Conservation (phyloP, 2,888 invertebrate genomes). For the Drosophila trichaetosa region DNA sequence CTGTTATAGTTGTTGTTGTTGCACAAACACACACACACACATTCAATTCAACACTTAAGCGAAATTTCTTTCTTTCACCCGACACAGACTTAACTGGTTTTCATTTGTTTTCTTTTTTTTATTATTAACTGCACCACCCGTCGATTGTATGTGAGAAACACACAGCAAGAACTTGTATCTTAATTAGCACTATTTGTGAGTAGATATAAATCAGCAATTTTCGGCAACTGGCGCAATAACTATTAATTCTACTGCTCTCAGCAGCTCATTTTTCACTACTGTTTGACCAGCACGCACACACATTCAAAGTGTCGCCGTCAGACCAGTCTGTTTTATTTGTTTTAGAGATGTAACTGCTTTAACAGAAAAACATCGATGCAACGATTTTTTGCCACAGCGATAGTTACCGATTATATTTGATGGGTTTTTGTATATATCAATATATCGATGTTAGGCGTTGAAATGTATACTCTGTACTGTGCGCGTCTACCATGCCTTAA, state of each 20-base stretch:
- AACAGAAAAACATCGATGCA: slow-evolving; percentile 31
- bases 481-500: neutral
- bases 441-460: slow-evolving; percentile 21
- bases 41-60: slow-evolving; percentile 28
- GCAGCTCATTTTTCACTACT: slow-evolving; percentile 62
- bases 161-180: slow-evolving; percentile 28
- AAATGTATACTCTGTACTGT: neutral
- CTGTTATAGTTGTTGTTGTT: slow-evolving; percentile 43
- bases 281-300: slow-evolving; percentile 42
- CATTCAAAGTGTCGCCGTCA: slow-evolving; percentile 44
- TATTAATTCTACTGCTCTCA: slow-evolving; percentile 44
- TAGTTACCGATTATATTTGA: neutral
- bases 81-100: slow-evolving; percentile 68
- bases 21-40: slow-evolving; percentile 32
- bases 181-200: slow-evolving; percentile 44
- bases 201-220: slow-evolving; percentile 25
- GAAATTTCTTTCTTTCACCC: slow-evolving; percentile 78
- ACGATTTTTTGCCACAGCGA: slow-evolving; percentile 3
- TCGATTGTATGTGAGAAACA: slow-evolving; percentile 20
- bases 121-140: slow-evolving; percentile 32
- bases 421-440: neutral
- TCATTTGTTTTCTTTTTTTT: slow-evolving; percentile 15
- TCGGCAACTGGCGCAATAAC: slow-evolving; percentile 34
- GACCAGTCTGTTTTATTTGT: slow-evolving; percentile 44
- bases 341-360: slow-evolving; percentile 48